Evolutionary conservation across 2,113 vertebrate species (phyloP), one percentile per base, ranked within the genome.

Genomic region (Gulo gulo): DNA sequence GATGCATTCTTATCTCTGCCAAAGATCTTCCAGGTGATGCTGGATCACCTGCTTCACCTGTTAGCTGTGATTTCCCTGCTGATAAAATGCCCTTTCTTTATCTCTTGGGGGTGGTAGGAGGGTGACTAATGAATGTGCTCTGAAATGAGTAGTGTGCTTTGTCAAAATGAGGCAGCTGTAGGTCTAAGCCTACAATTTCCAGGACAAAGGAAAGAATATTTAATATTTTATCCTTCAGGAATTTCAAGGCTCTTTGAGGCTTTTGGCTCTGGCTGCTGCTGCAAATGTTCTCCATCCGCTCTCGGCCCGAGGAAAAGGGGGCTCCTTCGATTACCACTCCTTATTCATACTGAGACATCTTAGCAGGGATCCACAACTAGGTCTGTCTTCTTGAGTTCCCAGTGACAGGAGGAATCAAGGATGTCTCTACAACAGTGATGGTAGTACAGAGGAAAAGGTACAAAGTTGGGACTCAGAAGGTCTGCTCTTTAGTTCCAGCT

Each of bases 231-330:
- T 47, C 13, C 20, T 86, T 95, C 39, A 67, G 89, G 29, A 91
- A 81, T 80, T 94, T 79, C 34, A 79, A 73, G 39, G 29, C 47
- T 10, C 80, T 86, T 83, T 87, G 67, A 98, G 79, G 42, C 26
- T 50, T 23, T 29, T 89, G 61, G 29, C 83, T 89, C 52, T 82
- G 82, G 39, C 39, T 94, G 45, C 63, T 23, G n/a, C 57, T 80
- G 21, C n/a, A 31, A 76, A 91, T 12, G 26, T 8, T 18, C 36
- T 61, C 7, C 9, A 20, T 74, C n/a, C 24, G 71, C 71, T 69
- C 24, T 71, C 63, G 61, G 85, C 14, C 45, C 16, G 14, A 84
- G 67, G 67, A 65, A 14, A 7, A 26, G 21, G 39, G 69, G 52
- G 20, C 1, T 4, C 31, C 52, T 89, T 73, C 36, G 50, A 2